Evolutionary conservation across 2,888 invertebrate genomes (phyloP), one percentile per base, ranked within the genome.

Genomic region (Hoplodrina blanda): DNA sequence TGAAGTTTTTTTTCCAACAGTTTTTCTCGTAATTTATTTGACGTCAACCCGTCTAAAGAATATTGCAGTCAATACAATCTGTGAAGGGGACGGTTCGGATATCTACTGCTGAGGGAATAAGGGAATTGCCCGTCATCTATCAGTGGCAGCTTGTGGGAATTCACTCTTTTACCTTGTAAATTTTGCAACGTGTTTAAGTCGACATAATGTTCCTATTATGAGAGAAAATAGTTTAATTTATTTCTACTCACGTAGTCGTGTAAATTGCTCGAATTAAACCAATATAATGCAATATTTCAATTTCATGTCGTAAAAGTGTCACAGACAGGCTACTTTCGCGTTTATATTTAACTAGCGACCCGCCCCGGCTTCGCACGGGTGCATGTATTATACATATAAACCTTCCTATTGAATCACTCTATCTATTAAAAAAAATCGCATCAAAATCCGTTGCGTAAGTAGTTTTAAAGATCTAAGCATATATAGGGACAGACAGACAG

Each of bases 11-110:
- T 70, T 70, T 66, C 19, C 8, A 41, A 64, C 70, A 62, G 33
- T 76, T 74, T 75, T 73, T 74, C 62, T 77, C 66, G 62, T 78
- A 80, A 78, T 85, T 59, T 78, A 72, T 78, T 76, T 54, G 72
- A 72, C 59, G 77, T 81, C 73, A 76, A 78, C 75, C 77, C 62
- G 62, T 78, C 69, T 63, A 63, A 73, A 70, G 81, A 69, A 73
- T 76, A 77, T 81, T 78, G 69, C 62, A 81, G 78, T 85, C 81
- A 85, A 79, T 83, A 85, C 81, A 81, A 70, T 81, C 78, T 80
- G 70, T 65, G 73, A 37, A 70, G 60, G 59, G 69, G 62, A 57
- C 53, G 72, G 61, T n/a, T 67, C 33, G 64, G 25, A 71, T 80
- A 64, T 62, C 69, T 49, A 67, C 56, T 62, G 68, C 49, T 30